Evolutionary conservation across 2,113 vertebrate species (phyloP).

Genomic region (Sterna hirundo): DNA sequence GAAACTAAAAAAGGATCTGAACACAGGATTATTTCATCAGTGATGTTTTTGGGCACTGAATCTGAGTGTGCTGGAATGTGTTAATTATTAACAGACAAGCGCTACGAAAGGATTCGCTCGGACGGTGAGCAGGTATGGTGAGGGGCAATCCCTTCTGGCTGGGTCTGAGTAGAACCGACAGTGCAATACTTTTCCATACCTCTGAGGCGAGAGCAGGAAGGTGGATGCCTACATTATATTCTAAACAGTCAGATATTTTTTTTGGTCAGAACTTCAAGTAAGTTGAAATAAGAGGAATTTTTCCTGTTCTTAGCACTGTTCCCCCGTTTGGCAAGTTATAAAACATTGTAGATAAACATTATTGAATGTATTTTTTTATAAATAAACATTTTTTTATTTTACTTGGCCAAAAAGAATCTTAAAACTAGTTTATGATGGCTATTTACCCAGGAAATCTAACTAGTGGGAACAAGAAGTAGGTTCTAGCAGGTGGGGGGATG

Average conservation of each 20-base stretch:
- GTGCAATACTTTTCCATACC: not conserved
- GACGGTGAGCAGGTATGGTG: not conserved
- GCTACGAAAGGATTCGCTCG: not conserved
- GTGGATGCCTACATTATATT: not conserved
- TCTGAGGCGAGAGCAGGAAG: not conserved
- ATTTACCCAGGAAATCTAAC: not conserved
- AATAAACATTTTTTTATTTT: not conserved
- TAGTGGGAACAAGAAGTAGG: not conserved
- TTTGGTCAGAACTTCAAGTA: not conserved
- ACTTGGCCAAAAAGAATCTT: not conserved
- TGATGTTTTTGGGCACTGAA: not conserved
- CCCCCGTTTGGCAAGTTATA: not conserved
- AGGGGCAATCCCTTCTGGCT: not conserved
- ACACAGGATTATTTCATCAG: not conserved
- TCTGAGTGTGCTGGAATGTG: not conserved
- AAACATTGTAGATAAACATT: not conserved
- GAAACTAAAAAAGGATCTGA: not conserved
- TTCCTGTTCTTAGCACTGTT: not conserved
- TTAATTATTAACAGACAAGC: not conserved
- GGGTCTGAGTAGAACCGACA: not conserved
- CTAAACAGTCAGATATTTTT: not conserved
- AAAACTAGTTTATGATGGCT: not conserved
- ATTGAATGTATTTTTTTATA: not conserved
- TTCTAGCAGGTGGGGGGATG: not conserved
- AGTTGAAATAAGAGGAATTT: not conserved